Base-by-base conservation (phyloP, 2,797 vertebrate genomes). In the Psittacula derbiana region DNA sequence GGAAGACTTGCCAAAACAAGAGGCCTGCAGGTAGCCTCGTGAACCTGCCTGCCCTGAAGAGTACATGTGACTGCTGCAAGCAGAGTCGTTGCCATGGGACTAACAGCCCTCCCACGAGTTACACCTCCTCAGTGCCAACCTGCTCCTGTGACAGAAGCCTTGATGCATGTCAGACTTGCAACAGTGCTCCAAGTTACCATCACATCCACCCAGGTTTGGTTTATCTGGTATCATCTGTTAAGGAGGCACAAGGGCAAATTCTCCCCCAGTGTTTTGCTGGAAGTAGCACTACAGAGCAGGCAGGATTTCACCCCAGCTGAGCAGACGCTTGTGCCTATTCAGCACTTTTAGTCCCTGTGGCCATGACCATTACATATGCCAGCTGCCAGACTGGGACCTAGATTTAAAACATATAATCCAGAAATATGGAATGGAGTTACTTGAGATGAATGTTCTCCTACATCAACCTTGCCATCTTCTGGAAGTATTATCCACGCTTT, bases 301-400 rank as follows among this genome's bases (percentile, higher is more conserved):
- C 0, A 1, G 47, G 71, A 38, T 66, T 84, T 47, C 57, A 66
- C 23, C 33, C 47, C 0, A 0, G 16, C 28, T 38, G 17, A 61
- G 60, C 27, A 53, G 55, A 30, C 60, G 5, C 28, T 8, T 13
- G 8, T 58, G 28, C 44, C 41, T 3, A 0, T 27, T 80, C 73
- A 61, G 62, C 43, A n/a, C 50, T 5, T n/a, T 12, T 31, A 75
- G 9, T 16, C 20, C 43, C 65, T 11, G 4, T 27, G 23, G 25
- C 38, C 21, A 23, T 5, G 47, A 40, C 16, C 31, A 30, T 4
- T 1, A 1, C 24, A 11, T 20, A 4, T 40, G 11, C 20, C 64
- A 89, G 43, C 55, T 85, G n/a, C 25, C 43, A 70, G 38, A 55
- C 23, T 15, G 10, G 11, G 20, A 64, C 50, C 33, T 64, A 25